These are phyloP conservation scores for Epinephelus fuscoguttatus DNA, from an alignment of 2,113 vertebrate genomes.

Conservation along the genomic window DNA sequence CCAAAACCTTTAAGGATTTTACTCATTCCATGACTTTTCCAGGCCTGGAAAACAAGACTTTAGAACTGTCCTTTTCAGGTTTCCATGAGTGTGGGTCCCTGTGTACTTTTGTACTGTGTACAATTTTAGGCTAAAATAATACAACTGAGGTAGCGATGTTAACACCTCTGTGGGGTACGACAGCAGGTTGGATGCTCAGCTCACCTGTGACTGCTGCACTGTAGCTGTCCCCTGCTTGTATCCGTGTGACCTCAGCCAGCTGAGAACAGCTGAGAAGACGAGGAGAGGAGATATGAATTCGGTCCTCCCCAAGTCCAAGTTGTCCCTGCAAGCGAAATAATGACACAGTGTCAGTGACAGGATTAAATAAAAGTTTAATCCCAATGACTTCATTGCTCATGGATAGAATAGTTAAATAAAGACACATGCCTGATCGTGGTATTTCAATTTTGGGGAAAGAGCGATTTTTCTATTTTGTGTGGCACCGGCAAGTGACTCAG, in stretches of 20 bases:
- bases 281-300: constrained; percentile 42
- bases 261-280: constrained; percentile 50
- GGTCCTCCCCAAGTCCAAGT: constrained; percentile 66
- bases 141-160: background rate
- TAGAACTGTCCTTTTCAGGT: too few species aligned
- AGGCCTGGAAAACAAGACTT: too few species aligned
- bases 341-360: constrained; percentile 36
- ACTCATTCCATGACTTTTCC: too few species aligned
- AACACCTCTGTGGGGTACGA: background rate
- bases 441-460: constrained; percentile 50
- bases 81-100: too few species aligned
- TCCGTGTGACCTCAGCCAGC: constrained; percentile 39
- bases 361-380: constrained; percentile 61
- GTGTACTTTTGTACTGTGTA: too few species aligned
- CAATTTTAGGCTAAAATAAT: background rate
- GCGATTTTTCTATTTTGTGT: constrained; percentile 27
- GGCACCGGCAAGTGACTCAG: constrained; percentile 4
- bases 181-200: constrained; percentile 10
- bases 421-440: constrained; percentile 27
- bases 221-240: constrained; percentile 65
- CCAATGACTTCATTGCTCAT: constrained; percentile 27
- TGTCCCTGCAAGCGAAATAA: constrained; percentile 68
- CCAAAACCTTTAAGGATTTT: too few species aligned
- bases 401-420: constrained; percentile 39
- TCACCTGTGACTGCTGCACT: constrained; percentile 69